Evolutionary conservation across 2,113 vertebrate genomes (phyloP), one percentile per base, ranked within the genome.

Genomic region (Pteropus alecto): DNA sequence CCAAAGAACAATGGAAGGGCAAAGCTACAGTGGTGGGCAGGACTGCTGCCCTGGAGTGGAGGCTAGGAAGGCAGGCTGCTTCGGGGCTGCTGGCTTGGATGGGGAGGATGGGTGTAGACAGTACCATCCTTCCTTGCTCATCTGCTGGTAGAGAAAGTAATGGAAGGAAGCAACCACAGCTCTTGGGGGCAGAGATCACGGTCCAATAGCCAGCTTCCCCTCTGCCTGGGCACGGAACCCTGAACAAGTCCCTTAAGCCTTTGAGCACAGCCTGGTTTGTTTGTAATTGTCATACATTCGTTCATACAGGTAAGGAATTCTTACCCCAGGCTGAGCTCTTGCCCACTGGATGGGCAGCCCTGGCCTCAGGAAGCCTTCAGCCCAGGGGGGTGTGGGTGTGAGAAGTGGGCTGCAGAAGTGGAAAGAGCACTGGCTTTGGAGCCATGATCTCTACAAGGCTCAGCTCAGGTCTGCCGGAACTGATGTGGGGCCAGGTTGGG

Each of bases 61-160:
- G 13, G 9, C 48, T 1, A 9, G 30, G 48, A 68, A 51, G 24
- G 24, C 18, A 24, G 70, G 8, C 22, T n/a, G 18, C 68, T 30
- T 2, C 5, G 76, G 77, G 33, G 26, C 26, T 51, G 35, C 33
- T 3, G 13, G 43, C 30, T 14, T 8, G 38, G 21, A 2, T 28
- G 35, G 24, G 19, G 21, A 35, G 15, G 22, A 19, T 28, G 15
- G 2, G 38, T 61, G 48, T 21, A 18, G 15, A 68, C 58, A 28
- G 70, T 0, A 5, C 18, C 0, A 0, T 28, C 26, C 11, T 11
- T 28, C 26, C 11, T 15, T 38, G 60, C 35, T 58, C 6, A 2
- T 22, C 48, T 6, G 18, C 58, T 7, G 48, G n/a, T 19, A 18
- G 61, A 24, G 84, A 9, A 61, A 46, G 51, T 19, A 38, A 38